Percentiles rank a stretch among this genome's conserved stretches.
Evolutionary conservation across 23 tunicate species (phyloP).

Genomic region (Halocynthia aurantium): DNA sequence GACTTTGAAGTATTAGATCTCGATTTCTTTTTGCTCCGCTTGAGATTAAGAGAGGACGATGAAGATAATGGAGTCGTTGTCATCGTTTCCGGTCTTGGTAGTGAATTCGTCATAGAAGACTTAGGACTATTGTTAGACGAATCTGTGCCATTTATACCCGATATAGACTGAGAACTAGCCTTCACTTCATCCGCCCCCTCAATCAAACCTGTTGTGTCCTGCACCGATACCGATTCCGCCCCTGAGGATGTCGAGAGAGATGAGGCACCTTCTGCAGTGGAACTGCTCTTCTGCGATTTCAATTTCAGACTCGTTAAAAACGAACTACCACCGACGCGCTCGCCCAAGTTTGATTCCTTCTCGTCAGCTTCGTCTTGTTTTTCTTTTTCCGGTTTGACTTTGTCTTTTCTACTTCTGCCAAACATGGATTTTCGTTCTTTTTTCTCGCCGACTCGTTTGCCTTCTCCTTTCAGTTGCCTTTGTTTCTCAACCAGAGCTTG

Average conservation of each 20-base stretch:
- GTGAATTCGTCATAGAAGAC: slow-evolving; percentile 3
- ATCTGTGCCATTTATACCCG: not conserved
- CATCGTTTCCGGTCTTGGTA: not conserved
- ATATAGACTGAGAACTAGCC: not conserved
- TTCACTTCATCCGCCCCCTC: not conserved
- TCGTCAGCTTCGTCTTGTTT: not conserved
- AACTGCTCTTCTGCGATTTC: not conserved
- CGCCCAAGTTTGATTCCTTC: not conserved
- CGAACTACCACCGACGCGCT: slow-evolving; percentile 20
- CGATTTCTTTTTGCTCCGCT: not conserved
- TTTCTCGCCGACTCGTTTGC: slow-evolving; percentile 7
- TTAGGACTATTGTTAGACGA: slow-evolving; percentile 1
- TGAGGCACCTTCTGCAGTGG: not conserved
- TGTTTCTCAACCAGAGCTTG: slow-evolving; percentile 41
- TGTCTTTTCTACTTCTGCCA: slow-evolving; percentile 27
- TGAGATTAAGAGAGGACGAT: not conserved
- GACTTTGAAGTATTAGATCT: not conserved
- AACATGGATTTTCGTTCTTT: slow-evolving; percentile 37
- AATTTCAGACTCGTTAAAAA: slow-evolving; percentile 7
- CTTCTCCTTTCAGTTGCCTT: slow-evolving; percentile 11
- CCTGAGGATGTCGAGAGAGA: slow-evolving; percentile 9
- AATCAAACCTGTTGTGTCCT: not conserved
- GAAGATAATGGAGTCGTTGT: not conserved
- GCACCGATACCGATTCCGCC: not conserved
- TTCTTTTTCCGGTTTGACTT: slow-evolving; percentile 11